Evolutionary conservation across 1,140 invertebrate species (phyloP), one percentile per base, ranked within the genome.

Genomic region (Neodiprion fabricii): DNA sequence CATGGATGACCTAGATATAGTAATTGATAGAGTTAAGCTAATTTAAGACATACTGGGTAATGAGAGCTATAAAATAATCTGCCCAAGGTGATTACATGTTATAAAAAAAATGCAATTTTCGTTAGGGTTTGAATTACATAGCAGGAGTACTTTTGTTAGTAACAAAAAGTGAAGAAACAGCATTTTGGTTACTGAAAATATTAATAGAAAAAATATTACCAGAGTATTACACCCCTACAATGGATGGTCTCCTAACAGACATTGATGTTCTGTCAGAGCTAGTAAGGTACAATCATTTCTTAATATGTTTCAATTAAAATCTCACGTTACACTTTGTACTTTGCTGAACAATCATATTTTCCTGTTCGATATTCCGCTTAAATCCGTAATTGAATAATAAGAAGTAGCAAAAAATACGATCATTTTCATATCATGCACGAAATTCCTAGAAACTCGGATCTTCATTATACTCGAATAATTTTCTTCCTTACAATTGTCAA

Each of bases 151-250:
- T 98, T 76, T 84, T 98, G 67, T 86, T 98, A 68, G 92, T 96
- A 47, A 95, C 96, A 40, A 95, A 96, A 86, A 93, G 92, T 88
- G 96, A 98, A 89, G 96, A 98, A 85, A 93, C 92, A 77, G 93
- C 95, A 50, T 98, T 98, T 89, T 98, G 97, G 97, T 88, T 98
- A 71, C 85, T 98, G 11, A 96, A 96, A 89, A 91, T 93, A 8
- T 88, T 98, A 72, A 94, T 97, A n/a, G 95, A 96, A 83, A 92
- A 93, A 77, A 95, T 96, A 82, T 89, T 97, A 74, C 96, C 96
- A 23, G 93, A 95, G 85, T 98, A 97, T 89, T 97, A 97, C 85
- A 93, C 95, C 67, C 92, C 91, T 78, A 95, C 93, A 61, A 97
- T 98, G 96, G 91, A 94, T 76, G 96, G 96, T 65, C 88, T 98